phyloP scores from a whole-genome alignment of 2,888 invertebrate genomes.

The Herminia tarsipennalis region DNA sequence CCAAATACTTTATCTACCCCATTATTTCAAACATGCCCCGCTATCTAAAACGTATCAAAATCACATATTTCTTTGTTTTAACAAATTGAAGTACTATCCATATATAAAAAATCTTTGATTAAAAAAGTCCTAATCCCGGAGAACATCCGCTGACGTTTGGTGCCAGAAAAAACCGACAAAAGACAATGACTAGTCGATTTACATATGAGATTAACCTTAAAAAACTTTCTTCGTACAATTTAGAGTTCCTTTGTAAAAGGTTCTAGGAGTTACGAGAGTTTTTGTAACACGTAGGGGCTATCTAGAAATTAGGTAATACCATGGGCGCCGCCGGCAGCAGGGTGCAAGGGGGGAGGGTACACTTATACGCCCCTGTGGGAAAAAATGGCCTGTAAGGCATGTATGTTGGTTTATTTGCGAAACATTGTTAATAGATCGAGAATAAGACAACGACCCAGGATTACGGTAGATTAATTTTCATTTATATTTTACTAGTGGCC shows the following conservation, averaged over 20 bases:
- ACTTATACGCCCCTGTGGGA: too few relatives aligned
- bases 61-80: slow-evolving; percentile 20
- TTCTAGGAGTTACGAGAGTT: neutral
- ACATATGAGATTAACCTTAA: slow-evolving; percentile 73
- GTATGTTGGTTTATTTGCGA: too few relatives aligned
- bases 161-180: slow-evolving; percentile 54
- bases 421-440: too few relatives aligned
- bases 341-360: too few relatives aligned
- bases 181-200: slow-evolving; percentile 81
- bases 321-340: too few relatives aligned
- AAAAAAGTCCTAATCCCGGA: slow-evolving; percentile 60
- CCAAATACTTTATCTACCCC: too few relatives aligned
- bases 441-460: too few relatives aligned
- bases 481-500: too few relatives aligned
- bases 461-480: too few relatives aligned
- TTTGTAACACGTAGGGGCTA: neutral
- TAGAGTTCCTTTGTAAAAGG: slow-evolving; percentile 23
- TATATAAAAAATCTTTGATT: slow-evolving; percentile 42
- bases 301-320: too few relatives aligned
- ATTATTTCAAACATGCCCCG: neutral
- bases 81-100: slow-evolving; percentile 22
- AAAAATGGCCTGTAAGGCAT: too few relatives aligned
- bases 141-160: slow-evolving; percentile 62
- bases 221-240: slow-evolving; percentile 55
- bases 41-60: slow-evolving; percentile 4